Base-by-base conservation (phyloP, 2,888 invertebrate genomes). In the Stenoptilia bipunctidactyla region DNA sequence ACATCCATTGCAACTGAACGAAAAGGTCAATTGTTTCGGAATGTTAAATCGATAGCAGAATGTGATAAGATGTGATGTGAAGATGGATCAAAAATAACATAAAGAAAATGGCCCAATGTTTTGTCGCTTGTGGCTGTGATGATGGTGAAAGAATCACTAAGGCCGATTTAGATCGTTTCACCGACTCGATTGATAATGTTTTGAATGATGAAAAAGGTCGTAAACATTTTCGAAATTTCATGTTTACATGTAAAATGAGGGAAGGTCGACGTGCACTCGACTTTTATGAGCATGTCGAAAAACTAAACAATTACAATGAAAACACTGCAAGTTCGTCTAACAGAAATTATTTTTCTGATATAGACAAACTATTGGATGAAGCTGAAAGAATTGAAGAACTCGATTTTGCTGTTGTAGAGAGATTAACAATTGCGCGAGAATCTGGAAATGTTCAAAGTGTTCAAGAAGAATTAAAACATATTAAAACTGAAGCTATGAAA, bases 161-260 rank as follows among this genome's bases (percentile, higher is more conserved):
- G 56, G 66, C 79, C 5, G 85, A 85, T 52, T 72, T 84, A 48
- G 85, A 85, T 52, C 73, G 83, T 33, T 85, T 68, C 48, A 83
- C 84, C 40, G 85, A 85, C 50, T 79, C 67, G 59, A 79, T 85
- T 48, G 83, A 85, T 58, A 84, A 85, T 56, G 72, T 85, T 33
- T 64, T 85, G 34, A 75, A 66, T 39, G 75, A 84, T 45, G 77
- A 79, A 42, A 83, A 75, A 46, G 83, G 84, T 0, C 65, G 79
- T 41, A 66, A 67, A 44, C 51, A 83, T 13, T 84, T 85, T 43
- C 66, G 79, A 42, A 76, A 75, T 53, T 85, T 77, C 48, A 80
- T 85, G 79, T 68, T 58, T 47, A 68, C 79, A 2, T 66, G 73
- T 14, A 75, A 75, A 50, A 61, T 83, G 60, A 66, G 59, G 47